These are phyloP conservation scores for Tachystola acroxantha DNA, from an alignment of 2,888 invertebrate species.

Conservation along the genomic window DNA sequence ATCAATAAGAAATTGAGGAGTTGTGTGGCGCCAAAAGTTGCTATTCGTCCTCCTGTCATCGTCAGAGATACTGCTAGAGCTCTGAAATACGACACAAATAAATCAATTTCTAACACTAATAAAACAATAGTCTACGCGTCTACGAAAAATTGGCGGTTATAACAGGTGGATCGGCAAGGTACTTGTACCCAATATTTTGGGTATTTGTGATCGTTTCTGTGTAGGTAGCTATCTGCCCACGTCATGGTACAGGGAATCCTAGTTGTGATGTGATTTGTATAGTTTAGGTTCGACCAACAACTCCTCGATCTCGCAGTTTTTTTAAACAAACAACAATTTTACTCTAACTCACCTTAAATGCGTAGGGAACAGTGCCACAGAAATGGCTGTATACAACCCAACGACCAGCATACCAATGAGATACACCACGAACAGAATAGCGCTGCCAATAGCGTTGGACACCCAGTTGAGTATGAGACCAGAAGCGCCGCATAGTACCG, in stretches of 20 bases:
- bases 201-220: too few relatives aligned
- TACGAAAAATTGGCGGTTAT: too few relatives aligned
- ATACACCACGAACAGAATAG: constrained; percentile 64
- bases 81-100: constrained; percentile 32
- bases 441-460: constrained; percentile 74
- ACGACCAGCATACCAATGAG: constrained; percentile 58
- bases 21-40: constrained; percentile 16
- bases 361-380: constrained; percentile 75
- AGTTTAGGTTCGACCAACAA: too few relatives aligned
- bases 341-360: constrained; percentile 50
- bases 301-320: too few relatives aligned
- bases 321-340: too few relatives aligned
- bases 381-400: constrained; percentile 70
- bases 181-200: too few relatives aligned
- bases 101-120: too few relatives aligned
- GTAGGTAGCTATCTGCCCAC: too few relatives aligned
- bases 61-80: constrained; percentile 36
- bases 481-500: constrained; percentile 67
- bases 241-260: too few relatives aligned
- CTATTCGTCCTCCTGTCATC: constrained; percentile 18
- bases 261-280: too few relatives aligned
- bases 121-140: too few relatives aligned
- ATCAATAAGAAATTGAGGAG: constrained; percentile 49
- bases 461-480: constrained; percentile 79
- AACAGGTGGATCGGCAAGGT: too few relatives aligned